Evolutionary conservation across 2,888 invertebrate genomes (phyloP).

Genomic region (Eurytoma californica): DNA sequence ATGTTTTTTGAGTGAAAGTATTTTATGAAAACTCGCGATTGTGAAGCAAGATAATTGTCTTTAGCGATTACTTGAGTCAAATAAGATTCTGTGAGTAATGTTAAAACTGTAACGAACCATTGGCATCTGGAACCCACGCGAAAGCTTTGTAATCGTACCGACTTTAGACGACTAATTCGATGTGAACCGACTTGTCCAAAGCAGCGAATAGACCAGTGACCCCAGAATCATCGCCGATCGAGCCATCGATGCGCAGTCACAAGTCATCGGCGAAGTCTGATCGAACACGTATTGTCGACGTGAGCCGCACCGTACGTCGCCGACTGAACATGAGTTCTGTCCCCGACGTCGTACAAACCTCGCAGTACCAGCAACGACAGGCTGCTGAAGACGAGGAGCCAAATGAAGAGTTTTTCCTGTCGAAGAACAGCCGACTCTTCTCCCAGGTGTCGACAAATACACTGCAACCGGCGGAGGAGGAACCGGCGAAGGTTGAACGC

Average conservation of each 20-base stretch:
- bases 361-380: conserved; percentile 35
- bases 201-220: conserved; percentile 51
- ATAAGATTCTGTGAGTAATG: too few species aligned
- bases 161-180: too few species aligned
- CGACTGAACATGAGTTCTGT: conserved; percentile 76
- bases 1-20: too few species aligned
- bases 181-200: background rate
- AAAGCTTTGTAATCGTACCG: too few species aligned
- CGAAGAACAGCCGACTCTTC: conserved; percentile 82
- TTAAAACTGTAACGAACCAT: too few species aligned
- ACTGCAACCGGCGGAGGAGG: conserved; percentile 57
- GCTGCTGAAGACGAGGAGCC: conserved; percentile 60
- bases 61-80: too few species aligned
- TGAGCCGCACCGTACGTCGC: conserved; percentile 81
- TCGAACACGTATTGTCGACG: conserved; percentile 77
- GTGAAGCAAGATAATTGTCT: too few species aligned
- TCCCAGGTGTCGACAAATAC: conserved; percentile 81
- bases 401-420: conserved; percentile 73
- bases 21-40: too few species aligned
- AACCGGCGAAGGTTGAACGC: conserved; percentile 56
- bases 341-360: conserved; percentile 62
- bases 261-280: conserved; percentile 64
- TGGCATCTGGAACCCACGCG: too few species aligned
- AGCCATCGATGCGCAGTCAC: conserved; percentile 63
- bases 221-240: conserved; percentile 63